These are phyloP conservation scores for Nomada fucata DNA, from an alignment of 2,888 invertebrate species.

Conservation along the genomic window DNA sequence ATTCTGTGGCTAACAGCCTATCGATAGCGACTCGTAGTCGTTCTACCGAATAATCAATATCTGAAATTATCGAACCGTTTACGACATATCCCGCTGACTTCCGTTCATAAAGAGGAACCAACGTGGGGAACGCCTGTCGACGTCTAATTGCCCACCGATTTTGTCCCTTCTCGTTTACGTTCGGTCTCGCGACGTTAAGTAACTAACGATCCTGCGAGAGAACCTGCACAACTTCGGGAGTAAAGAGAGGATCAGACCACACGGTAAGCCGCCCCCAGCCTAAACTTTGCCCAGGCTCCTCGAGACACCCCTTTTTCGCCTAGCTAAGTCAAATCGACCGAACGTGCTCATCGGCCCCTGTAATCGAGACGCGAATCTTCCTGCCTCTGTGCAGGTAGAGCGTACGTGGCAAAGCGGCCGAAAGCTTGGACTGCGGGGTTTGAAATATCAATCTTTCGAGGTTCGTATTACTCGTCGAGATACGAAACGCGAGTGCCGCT, in stretches of 20 bases:
- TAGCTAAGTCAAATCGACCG: slow-evolving; percentile 68
- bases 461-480: neutral
- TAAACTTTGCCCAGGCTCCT: slow-evolving; percentile 56
- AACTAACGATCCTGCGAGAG: slow-evolving; percentile 51
- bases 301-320: slow-evolving; percentile 70
- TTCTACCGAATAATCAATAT: slow-evolving; percentile 11
- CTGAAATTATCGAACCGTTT: slow-evolving; percentile 19
- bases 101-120: neutral
- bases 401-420: slow-evolving; percentile 1
- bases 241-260: slow-evolving; percentile 39
- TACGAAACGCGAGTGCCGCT: neutral
- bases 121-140: neutral
- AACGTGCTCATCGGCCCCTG: slow-evolving; percentile 67
- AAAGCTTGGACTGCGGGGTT: slow-evolving; percentile 8
- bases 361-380: slow-evolving; percentile 69
- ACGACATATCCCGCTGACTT: neutral
- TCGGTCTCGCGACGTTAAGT: slow-evolving; percentile 43
- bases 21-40: neutral
- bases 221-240: slow-evolving; percentile 23
- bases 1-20: neutral
- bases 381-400: slow-evolving; percentile 41
- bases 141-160: slow-evolving; percentile 59
- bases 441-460: slow-evolving; percentile 19
- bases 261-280: slow-evolving; percentile 24
- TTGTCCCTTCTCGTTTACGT: slow-evolving; percentile 35